A percentile compares a stretch with the other conserved stretches of the same genome.
These are phyloP conservation scores for Melieria crassipennis DNA, from an alignment of 2,888 invertebrate genomes.

Conservation along the genomic window DNA sequence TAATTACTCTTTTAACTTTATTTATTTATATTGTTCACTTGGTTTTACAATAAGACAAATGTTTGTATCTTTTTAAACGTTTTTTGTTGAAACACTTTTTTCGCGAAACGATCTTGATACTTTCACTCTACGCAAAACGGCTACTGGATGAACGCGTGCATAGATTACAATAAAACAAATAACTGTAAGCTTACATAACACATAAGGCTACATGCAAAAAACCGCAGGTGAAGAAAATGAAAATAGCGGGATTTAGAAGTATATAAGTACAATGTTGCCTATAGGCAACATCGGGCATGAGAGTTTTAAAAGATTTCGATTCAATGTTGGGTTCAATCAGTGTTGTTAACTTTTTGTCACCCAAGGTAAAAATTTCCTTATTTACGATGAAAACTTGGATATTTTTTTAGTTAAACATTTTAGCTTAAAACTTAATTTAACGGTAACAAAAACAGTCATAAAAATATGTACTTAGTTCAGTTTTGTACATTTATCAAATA, in stretches of 20 bases:
- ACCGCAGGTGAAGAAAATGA: slow-evolving; percentile 28
- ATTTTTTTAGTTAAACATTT: too few species aligned
- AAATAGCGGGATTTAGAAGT: too few species aligned
- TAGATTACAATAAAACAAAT: slow-evolving; percentile 31
- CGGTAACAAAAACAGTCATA: too few species aligned
- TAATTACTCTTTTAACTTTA: slow-evolving; percentile 36
- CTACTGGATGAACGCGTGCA: too few species aligned
- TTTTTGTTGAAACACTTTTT: slow-evolving; percentile 35
- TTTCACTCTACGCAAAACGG: slow-evolving; percentile 35
- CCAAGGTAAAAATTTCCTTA: too few species aligned
- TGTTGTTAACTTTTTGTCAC: too few species aligned
- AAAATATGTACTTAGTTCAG: too few species aligned
- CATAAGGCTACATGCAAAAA: slow-evolving; percentile 35
- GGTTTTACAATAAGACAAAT: slow-evolving; percentile 33
- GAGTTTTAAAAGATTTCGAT: too few species aligned
- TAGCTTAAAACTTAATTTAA: too few species aligned
- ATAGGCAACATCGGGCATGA: slow-evolving; percentile 19
- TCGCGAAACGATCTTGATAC: slow-evolving; percentile 33
- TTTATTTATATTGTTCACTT: slow-evolving; percentile 31
- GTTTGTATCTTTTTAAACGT: slow-evolving; percentile 33
- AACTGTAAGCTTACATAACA: slow-evolving; percentile 33
- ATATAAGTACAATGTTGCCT: slow-evolving; percentile 11
- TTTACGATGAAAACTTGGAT: too few species aligned
- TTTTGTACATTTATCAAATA: too few species aligned
- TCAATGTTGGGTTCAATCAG: too few species aligned